These are phyloP conservation scores for Aphelenchoides fujianensis DNA, from an alignment of 1,140 invertebrate genomes.

Conservation along the genomic window DNA sequence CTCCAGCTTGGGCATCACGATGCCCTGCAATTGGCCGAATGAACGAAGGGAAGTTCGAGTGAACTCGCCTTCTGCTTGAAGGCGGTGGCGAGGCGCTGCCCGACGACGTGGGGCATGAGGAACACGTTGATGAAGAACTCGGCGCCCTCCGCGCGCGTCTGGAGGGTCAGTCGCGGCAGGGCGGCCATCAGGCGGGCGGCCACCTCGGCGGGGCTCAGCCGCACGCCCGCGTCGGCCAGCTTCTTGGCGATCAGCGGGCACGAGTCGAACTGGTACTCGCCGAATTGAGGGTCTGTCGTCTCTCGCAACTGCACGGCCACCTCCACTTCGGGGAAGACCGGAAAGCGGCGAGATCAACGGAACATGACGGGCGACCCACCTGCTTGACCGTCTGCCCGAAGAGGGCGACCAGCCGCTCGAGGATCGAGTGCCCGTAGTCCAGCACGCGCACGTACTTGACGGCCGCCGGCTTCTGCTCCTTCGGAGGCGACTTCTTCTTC, in stretches of 20 bases:
- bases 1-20: constrained; percentile 67
- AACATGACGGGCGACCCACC: constrained; percentile 23
- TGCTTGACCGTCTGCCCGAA: constrained; percentile 48
- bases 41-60: not conserved
- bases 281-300: constrained; percentile 68
- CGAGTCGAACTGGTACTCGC: constrained; percentile 92
- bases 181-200: constrained; percentile 73
- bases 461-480: not conserved
- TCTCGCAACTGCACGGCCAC: constrained; percentile 46
- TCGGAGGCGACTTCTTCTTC: constrained; percentile 17
- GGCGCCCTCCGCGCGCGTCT: constrained; percentile 80
- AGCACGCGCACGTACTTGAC: constrained; percentile 51
- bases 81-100: constrained; percentile 68
- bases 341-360: constrained; percentile 8
- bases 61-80: constrained; percentile 66
- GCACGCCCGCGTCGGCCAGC: constrained; percentile 65
- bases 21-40: constrained; percentile 61
- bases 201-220: constrained; percentile 73
- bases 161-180: constrained; percentile 66
- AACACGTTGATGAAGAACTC: constrained; percentile 93
- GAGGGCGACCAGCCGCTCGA: constrained; percentile 40
- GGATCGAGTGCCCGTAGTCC: constrained; percentile 56
- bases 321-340: constrained; percentile 41
- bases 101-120: constrained; percentile 72
- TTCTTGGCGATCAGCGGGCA: constrained; percentile 77